These are phyloP conservation scores for Rhadinocentrus ornatus DNA, from an alignment of 2,797 vertebrate genomes.

Conservation along the genomic window DNA sequence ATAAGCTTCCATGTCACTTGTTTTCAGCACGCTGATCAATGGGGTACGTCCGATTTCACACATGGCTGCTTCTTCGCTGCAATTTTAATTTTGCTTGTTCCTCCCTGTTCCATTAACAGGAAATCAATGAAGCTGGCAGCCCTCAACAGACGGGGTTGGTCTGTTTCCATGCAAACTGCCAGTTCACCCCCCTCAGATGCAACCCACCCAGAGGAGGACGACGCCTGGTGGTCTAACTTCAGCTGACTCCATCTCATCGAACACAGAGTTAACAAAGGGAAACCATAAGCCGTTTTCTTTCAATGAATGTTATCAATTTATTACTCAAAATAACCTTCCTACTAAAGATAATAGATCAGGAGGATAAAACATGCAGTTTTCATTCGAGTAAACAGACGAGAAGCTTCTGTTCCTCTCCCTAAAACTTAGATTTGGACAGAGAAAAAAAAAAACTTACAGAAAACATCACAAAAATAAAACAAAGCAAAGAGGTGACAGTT, in stretches of 20 bases:
- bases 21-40: conserved; percentile 73
- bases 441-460: conserved; percentile 25
- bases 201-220: neutral
- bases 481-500: conserved; percentile 19
- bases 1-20: neutral
- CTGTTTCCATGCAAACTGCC: conserved; percentile 20
- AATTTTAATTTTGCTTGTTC: conserved; percentile 63
- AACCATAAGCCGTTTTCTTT: neutral
- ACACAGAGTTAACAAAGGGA: conserved; percentile 31
- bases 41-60: conserved; percentile 86
- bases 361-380: conserved; percentile 69
- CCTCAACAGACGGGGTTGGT: neutral
- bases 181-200: neutral
- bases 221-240: too few relatives aligned
- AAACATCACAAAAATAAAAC: conserved; percentile 38
- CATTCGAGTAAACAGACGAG: conserved; percentile 19
- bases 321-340: conserved; percentile 76
- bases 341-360: conserved; percentile 55
- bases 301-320: conserved; percentile 68
- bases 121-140: conserved; percentile 63
- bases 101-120: conserved; percentile 70
- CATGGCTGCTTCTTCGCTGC: conserved; percentile 71
- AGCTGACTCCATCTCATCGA: neutral
- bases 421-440: conserved; percentile 1
- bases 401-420: conserved; percentile 17